Percentiles rank a stretch among this genome's conserved stretches.
These are phyloP conservation scores for Diloba caeruleocephala DNA, from an alignment of 2,888 invertebrate species.

Conservation along the genomic window DNA sequence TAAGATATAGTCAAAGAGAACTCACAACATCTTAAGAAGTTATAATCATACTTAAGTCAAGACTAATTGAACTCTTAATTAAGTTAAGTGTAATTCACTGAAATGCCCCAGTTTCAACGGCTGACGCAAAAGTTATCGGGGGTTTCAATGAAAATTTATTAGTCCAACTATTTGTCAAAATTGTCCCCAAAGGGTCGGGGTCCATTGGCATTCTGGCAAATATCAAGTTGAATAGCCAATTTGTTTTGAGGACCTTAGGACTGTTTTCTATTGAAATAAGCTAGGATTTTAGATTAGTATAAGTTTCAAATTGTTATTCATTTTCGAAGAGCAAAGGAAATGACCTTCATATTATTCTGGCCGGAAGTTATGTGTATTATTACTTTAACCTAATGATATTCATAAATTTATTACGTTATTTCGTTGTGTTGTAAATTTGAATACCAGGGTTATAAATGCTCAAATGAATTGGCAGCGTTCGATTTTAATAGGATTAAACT, in stretches of 20 bases:
- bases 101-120: constrained; percentile 81
- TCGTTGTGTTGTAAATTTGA: constrained; percentile 20
- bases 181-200: constrained; percentile 76
- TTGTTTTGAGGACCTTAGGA: constrained; percentile 70
- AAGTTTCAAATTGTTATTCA: constrained; percentile 43
- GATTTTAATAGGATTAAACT: background rate
- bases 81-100: constrained; percentile 81
- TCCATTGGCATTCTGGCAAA: constrained; percentile 77
- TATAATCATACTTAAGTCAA: constrained; percentile 81
- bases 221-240: constrained; percentile 79
- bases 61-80: constrained; percentile 86
- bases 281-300: constrained; percentile 58
- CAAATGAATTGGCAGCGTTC: constrained; percentile 7
- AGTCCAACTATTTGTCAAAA: constrained; percentile 87
- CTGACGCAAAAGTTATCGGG: constrained; percentile 81
- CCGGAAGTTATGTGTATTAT: constrained; percentile 32
- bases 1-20: constrained; percentile 65
- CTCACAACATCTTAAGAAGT: constrained; percentile 76
- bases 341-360: constrained; percentile 22
- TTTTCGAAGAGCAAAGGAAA: constrained; percentile 42
- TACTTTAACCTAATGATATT: constrained; percentile 29
- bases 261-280: constrained; percentile 60
- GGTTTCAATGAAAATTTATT: constrained; percentile 87
- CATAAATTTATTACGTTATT: constrained; percentile 21
- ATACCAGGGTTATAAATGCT: constrained; percentile 24